Base-by-base conservation (phyloP, 2,888 invertebrate species). In the Phyllotreta cruciferae region DNA sequence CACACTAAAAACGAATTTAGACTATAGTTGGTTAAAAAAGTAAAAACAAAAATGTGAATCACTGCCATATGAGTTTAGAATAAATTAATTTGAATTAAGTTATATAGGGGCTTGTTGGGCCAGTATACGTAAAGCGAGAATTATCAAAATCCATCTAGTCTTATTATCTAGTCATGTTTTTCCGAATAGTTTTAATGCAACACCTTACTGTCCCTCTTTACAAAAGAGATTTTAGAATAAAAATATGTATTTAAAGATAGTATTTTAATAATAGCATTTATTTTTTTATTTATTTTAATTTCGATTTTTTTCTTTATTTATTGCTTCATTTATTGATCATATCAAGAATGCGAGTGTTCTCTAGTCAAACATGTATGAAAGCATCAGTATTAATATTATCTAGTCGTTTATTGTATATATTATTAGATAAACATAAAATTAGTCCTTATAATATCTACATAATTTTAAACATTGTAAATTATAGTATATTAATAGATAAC, bases 1-100 rank as follows among this genome's bases (percentile, higher is more conserved):
- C 77, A 77, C 78, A 79, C 79, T 79, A 68, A 73, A 78, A 78
- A 78, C 62, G 63, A 70, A 62, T 60, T 47, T 8, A 11, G 11
- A 47, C 41, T 35, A 37, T 52, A 50, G 55, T 62, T 24, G 24
- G 24, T 3, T 66, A 60, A 60, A 66, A 63, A 41, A 52, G 39
- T 52, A 41, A 41, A n/a, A 38, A 38, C 6, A 35, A 45, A 47
- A 47, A 60, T 35, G 60, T 60, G 60, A 60, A 60, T 60, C 42
- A 52, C 60, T 68, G 65, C 65, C 68, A 66, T 68, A 68, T 53
- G 24, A 24, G 24, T 24, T 24, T 24, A 24, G 24, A 24, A 3
- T 24, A 24, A 24, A 24, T 24, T 24, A 24, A 36, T 56, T 54
- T 38, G 53, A 37, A 47, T 13, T 39, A 50, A 45, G 39, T 47